Evolutionary conservation across 1,140 invertebrate genomes (phyloP).

Genomic region (Meteorus sp.): DNA sequence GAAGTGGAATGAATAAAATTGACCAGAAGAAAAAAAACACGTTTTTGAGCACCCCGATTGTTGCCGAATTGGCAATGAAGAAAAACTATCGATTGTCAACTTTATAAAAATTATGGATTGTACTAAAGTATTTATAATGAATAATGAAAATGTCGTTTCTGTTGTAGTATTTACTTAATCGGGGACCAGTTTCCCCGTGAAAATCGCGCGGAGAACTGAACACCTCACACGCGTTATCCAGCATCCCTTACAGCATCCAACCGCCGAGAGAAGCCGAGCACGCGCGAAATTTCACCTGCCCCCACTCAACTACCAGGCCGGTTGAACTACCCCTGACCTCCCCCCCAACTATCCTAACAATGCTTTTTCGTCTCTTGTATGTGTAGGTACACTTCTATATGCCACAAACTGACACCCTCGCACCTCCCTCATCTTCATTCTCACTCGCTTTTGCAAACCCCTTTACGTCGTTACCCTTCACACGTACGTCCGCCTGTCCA

Average conservation of each 20-base stretch:
- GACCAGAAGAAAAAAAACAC: too few species aligned
- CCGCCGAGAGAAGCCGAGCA: conserved; percentile 43
- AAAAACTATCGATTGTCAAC: too few species aligned
- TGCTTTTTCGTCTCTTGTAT: background rate
- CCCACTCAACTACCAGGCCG: conserved; percentile 16
- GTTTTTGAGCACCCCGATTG: too few species aligned
- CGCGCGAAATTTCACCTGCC: conserved; percentile 48
- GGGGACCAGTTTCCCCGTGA: conserved; percentile 38
- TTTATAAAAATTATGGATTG: too few species aligned
- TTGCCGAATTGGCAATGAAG: too few species aligned
- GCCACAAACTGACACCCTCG: too few species aligned
- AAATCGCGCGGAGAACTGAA: conserved; percentile 52
- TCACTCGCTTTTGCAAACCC: background rate
- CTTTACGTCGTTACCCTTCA: background rate
- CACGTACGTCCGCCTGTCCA: background rate
- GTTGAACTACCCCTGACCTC: conserved; percentile 12
- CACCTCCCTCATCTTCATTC: background rate
- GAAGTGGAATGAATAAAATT: too few species aligned
- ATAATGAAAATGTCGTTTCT: too few species aligned
- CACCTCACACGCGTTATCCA: conserved; percentile 42
- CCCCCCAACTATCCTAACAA: conserved; percentile 5
- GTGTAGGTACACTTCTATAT: too few species aligned
- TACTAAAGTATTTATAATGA: too few species aligned
- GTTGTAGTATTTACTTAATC: conserved; percentile 29
- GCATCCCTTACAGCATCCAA: conserved; percentile 46